A percentile compares a stretch with the other conserved stretches of the same genome.
These are phyloP conservation scores for Tragelaphus imberbis DNA, from an alignment of 2,113 vertebrate genomes.

Conservation along the genomic window DNA sequence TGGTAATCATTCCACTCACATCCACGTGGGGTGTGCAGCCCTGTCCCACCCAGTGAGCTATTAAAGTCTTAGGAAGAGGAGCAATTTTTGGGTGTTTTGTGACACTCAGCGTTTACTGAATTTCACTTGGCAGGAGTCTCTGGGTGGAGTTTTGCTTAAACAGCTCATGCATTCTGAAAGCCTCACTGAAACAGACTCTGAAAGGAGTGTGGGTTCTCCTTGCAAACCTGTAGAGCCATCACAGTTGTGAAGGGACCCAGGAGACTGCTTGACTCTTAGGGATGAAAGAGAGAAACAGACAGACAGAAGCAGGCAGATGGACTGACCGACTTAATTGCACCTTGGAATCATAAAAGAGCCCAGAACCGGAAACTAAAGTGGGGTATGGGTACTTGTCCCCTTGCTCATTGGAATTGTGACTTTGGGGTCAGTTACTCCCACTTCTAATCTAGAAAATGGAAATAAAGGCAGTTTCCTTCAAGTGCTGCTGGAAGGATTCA, in stretches of 20 bases:
- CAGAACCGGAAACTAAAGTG: not conserved
- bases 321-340: too few relatives aligned
- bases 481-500: not conserved
- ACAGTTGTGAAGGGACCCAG: not conserved
- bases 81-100: not conserved
- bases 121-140: not conserved
- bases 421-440: not conserved
- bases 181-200: fast-evolving
- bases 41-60: fast-evolving
- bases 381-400: not conserved
- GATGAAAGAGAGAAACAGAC: not conserved
- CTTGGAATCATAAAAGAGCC: not conserved
- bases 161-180: not conserved
- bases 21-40: fast-evolving
- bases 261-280: not conserved
- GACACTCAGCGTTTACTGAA: not conserved
- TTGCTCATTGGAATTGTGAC: not conserved
- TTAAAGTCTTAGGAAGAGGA: not conserved
- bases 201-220: not conserved
- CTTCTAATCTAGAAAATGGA: not conserved
- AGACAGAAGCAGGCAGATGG: not conserved
- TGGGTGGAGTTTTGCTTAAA: not conserved
- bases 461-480: not conserved
- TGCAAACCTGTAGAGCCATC: fast-evolving
- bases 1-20: fast-evolving